These are phyloP conservation scores for Lamellibrachia luymesi DNA, from an alignment of 1,140 invertebrate genomes.

Conservation along the genomic window DNA sequence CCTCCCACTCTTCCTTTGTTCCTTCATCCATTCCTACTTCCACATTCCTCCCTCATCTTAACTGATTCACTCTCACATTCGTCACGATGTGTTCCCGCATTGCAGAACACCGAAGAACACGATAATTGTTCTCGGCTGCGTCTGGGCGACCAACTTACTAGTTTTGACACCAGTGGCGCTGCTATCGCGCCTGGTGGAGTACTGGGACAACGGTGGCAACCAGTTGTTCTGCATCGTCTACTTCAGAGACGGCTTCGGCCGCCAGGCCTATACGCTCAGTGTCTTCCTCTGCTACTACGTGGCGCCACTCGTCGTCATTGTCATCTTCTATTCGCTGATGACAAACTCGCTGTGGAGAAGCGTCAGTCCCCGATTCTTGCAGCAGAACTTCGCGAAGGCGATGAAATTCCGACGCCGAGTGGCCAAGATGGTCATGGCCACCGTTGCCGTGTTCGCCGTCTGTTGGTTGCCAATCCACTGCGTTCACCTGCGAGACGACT, in stretches of 20 bases:
- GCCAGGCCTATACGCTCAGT: slow-evolving; percentile 5
- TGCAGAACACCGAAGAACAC: slow-evolving; percentile 9
- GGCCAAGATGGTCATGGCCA: background rate
- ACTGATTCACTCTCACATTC: too few species aligned
- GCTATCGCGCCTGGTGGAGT: background rate
- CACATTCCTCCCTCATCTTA: too few species aligned
- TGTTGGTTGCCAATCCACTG: slow-evolving; percentile 16
- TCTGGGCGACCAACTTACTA: slow-evolving; percentile 8
- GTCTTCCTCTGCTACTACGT: slow-evolving; percentile 17
- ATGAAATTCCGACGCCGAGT: background rate
- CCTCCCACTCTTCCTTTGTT: too few species aligned
- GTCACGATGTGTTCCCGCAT: background rate
- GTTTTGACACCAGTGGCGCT: background rate
- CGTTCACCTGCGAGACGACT: slow-evolving; percentile 7
- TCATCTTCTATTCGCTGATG: slow-evolving; percentile 7
- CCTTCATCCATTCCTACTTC: too few species aligned
- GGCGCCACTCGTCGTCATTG: background rate
- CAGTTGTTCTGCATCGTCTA: slow-evolving; percentile 9
- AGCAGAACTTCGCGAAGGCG: background rate
- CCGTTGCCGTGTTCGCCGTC: background rate
- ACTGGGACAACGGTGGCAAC: slow-evolving; percentile 6
- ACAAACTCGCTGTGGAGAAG: slow-evolving; percentile 13
- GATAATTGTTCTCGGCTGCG: background rate
- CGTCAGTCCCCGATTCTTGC: slow-evolving; percentile 8
- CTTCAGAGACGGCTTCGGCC: background rate